Conservation (phyloP, 2,888 invertebrate species). For the Tiliacea aurago region DNA sequence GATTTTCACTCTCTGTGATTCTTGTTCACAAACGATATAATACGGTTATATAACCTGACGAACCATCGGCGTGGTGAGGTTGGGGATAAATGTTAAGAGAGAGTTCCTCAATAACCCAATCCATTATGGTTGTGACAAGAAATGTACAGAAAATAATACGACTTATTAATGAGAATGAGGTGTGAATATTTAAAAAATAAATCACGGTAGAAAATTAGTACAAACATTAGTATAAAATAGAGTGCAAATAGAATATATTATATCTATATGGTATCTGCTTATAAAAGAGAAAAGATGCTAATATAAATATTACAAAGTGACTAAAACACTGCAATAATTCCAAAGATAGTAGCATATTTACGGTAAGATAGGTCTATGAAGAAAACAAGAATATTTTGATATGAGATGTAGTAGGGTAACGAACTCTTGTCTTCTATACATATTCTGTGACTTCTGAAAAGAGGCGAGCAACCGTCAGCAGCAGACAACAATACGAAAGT, state of each 20-base stretch:
- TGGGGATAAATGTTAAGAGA: conserved; percentile 17
- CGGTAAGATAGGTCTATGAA: conserved; percentile 51
- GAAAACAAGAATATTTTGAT: conserved; percentile 55
- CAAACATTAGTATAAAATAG: conserved; percentile 52
- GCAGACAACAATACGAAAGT: conserved; percentile 10
- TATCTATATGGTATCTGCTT: conserved; percentile 28
- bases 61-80: background rate
- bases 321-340: conserved; percentile 53
- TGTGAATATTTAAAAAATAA: conserved; percentile 52
- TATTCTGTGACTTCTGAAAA: conserved; percentile 12
- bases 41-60: background rate
- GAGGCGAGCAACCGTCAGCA: conserved; percentile 11
- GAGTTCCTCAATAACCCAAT: conserved; percentile 29
- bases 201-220: conserved; percentile 51
- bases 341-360: conserved; percentile 56
- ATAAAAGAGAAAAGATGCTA: conserved; percentile 22
- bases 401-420: conserved; percentile 49
- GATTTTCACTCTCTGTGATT: conserved; percentile 34
- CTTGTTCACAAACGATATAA: conserved; percentile 27
- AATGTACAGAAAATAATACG: conserved; percentile 34
- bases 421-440: conserved; percentile 44
- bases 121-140: conserved; percentile 55
- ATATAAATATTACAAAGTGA: conserved; percentile 30
- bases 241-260: conserved; percentile 44
- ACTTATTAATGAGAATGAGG: conserved; percentile 34